Evolutionary conservation across 30 jellyfish, hydroid and myxozoan species (phyloP).

Genomic region (Cassiopea xamachana): DNA sequence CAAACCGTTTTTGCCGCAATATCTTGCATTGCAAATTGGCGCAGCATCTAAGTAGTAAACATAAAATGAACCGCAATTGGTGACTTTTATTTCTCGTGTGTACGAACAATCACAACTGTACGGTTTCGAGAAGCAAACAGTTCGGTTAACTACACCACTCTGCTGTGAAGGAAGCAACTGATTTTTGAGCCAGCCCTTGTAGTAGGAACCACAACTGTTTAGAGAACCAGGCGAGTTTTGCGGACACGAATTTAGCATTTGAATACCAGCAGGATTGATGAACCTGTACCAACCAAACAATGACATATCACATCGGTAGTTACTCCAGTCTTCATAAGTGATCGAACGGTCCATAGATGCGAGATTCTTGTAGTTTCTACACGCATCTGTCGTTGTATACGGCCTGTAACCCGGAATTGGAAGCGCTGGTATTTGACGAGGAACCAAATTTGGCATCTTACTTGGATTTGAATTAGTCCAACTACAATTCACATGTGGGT

Average conservation of each 20-base stretch:
- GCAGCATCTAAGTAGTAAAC: constrained; percentile 52
- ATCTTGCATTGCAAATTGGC: constrained; percentile 49
- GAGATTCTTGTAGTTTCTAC: not conserved
- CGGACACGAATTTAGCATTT: constrained; percentile 46
- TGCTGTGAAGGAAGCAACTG: constrained; percentile 25
- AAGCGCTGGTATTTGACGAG: not conserved
- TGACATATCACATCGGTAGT: constrained; percentile 30
- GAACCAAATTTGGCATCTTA: not conserved
- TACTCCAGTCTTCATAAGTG: constrained; percentile 37
- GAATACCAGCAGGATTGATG: constrained; percentile 43
- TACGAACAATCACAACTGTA: constrained; percentile 33
- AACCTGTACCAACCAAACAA: constrained; percentile 72
- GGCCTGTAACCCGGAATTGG: constrained; percentile 7
- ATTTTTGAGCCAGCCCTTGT: constrained; percentile 57
- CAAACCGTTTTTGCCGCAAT: constrained; percentile 56
- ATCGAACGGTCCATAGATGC: constrained; percentile 7
- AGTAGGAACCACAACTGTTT: constrained; percentile 49
- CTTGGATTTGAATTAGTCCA: not conserved
- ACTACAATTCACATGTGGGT: constrained; percentile 28
- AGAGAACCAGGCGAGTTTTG: not conserved
- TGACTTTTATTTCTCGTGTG: not conserved
- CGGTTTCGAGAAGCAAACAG: constrained; percentile 57
- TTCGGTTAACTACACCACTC: constrained; percentile 22
- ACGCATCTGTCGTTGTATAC: constrained; percentile 6
- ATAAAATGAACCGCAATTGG: constrained; percentile 54